Evolutionary conservation across 2,888 invertebrate genomes (phyloP), one percentile per base, ranked within the genome.

Genomic region (Perithous albicinctus): DNA sequence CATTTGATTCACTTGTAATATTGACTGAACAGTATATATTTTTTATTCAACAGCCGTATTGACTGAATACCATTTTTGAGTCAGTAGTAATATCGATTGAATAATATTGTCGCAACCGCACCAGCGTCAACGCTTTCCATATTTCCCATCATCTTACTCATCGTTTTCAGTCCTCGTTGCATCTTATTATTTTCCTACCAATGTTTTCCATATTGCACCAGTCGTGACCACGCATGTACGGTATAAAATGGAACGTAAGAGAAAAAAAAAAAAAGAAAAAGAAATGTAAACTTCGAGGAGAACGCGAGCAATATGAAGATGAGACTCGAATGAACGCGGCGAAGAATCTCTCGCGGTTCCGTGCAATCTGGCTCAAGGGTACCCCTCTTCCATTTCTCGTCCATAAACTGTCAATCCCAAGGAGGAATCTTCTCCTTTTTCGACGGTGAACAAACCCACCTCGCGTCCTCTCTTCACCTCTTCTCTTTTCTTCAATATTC

Each of bases 331-430:
- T 32, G 18, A 32, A n/a, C 8, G 56, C 7, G 15, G 59, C 32
- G 18, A 35, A 8, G 29, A 54, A 35, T 67, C n/a, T n/a, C n/a
- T n/a, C 69, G 51, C 54, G 69, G 69, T 69, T 69, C 69, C 54
- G 69, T 23, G 54, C 54, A 77, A 81, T 78, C 73, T 78, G 78
- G 81, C 69, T 80, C 87, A 86, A 87, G 87, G 87, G 69, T 83
- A 63, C 26, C n/a, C n/a, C 76, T 72, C 78, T 77, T 82, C 77
- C 84, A 83, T 84, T 85, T 85, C 84, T 81, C 78, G 86, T 82
- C 79, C 78, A 84, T 84, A 84, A 86, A 86, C 78, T 84, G 83
- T 83, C 85, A 85, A 83, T 86, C 84, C 76, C 85, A 85, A 86
- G 85, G 85, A 82, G 51, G 78, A 73, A 61, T 12, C n/a, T 20